Evolutionary conservation across 2,797 vertebrate species (phyloP), one percentile per base, ranked within the genome.

Genomic region (Pangasius mekongensis): DNA sequence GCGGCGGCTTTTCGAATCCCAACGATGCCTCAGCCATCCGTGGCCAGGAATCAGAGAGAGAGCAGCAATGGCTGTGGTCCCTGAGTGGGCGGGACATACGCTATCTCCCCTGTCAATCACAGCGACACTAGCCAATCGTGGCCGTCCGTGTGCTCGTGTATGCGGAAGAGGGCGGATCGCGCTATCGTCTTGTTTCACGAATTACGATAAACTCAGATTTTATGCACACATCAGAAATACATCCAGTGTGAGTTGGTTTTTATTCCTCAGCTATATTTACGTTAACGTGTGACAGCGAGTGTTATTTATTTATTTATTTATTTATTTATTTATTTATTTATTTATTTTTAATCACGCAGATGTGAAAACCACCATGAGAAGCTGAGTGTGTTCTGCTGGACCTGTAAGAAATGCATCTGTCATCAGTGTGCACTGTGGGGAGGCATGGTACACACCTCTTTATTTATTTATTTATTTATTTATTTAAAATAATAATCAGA

Each of bases 401-500:
- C 99, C 77, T 99, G 98, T 93, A 99, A 99, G 95, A 99, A 99
- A 91, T 99, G 98, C 92, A 99, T 99, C 95, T 99, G 99, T 91
- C 99, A 99, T 94, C 99, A 99, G 93, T 99, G 99, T 94, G 99
- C 99, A 0, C 97, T 99, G 52, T 99, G 98, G 98, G 99, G 98
- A 90, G 99, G 99, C 93, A 99, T 99, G 99, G 99, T 99, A 94
- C 96, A 92, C 74, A 83, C 30, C 78, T 83, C 62, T 73, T 18
- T 36, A 52, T 13, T 1, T 39, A 39, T 39, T 39, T 60, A 2
- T 24, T 0, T 43, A 43, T 43, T 43, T 47, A 47, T 47, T 47
- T 47, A 47, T 14, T 33, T 69, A 30, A 71, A 20, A 20, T 14
- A n/a, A n/a, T 5, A 66, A 66, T 33, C 16, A 20, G 14, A 67